Evolutionary conservation across 2,888 invertebrate species (phyloP).

Genomic region (Criorhina ranunculi): DNA sequence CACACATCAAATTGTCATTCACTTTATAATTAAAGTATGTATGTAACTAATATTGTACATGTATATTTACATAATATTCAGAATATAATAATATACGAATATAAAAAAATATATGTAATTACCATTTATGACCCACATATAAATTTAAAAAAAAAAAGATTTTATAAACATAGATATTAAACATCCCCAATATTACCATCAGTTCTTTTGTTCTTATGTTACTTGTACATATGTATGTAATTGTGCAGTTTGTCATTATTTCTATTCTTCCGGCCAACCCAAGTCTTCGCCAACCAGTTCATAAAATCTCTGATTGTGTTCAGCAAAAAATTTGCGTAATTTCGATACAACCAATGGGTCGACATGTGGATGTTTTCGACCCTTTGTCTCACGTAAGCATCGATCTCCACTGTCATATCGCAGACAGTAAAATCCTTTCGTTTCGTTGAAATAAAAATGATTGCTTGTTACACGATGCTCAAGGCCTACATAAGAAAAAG

Average conservation of each 20-base stretch:
- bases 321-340: slow-evolving; percentile 93
- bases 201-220: slow-evolving; percentile 66
- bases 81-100: slow-evolving; percentile 38
- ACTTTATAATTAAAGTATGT: slow-evolving; percentile 41
- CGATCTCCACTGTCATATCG: slow-evolving; percentile 93
- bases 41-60: slow-evolving; percentile 63
- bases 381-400: slow-evolving; percentile 93
- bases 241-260: slow-evolving; percentile 48
- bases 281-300: slow-evolving; percentile 96
- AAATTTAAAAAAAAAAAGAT: slow-evolving; percentile 19
- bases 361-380: slow-evolving; percentile 93
- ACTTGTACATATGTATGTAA: slow-evolving; percentile 39
- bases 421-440: slow-evolving; percentile 97
- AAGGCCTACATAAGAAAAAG: slow-evolving; percentile 80
- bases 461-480: slow-evolving; percentile 89
- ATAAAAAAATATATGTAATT: slow-evolving; percentile 70
- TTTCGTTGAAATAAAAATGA: slow-evolving; percentile 98
- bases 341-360: slow-evolving; percentile 92
- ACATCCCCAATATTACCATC: slow-evolving; percentile 64
- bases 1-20: slow-evolving; percentile 52
- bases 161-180: slow-evolving; percentile 28
- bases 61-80: slow-evolving; percentile 40
- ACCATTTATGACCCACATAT: slow-evolving; percentile 51
- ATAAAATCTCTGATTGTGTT: slow-evolving; percentile 96
- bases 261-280: slow-evolving; percentile 95